These are phyloP conservation scores for Noctuana brunneofusca DNA, from an alignment of 2,888 invertebrate species.

Conservation along the genomic window DNA sequence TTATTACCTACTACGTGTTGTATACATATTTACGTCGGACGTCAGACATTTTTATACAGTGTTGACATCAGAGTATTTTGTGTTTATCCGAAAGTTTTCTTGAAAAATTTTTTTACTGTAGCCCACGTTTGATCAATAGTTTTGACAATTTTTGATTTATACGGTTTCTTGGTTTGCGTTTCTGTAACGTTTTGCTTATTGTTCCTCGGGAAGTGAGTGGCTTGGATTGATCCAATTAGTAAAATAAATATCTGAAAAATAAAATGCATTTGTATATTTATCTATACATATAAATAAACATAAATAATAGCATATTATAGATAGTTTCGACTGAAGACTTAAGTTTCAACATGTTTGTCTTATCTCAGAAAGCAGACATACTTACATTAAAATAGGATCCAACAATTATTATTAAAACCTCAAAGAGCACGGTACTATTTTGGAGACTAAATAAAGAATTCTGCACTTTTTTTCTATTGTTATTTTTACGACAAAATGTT, in stretches of 20 bases:
- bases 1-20: too few species aligned
- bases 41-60: neutral
- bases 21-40: neutral
- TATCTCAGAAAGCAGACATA: too few species aligned
- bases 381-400: too few species aligned
- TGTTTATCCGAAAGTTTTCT: neutral
- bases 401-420: too few species aligned
- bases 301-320: too few species aligned
- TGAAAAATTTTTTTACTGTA: neutral
- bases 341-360: too few species aligned
- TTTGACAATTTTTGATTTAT: neutral
- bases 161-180: neutral
- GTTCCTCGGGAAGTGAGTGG: neutral
- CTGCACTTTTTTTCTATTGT: too few species aligned
- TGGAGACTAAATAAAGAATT: neutral
- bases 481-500: too few species aligned
- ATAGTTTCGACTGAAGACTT: too few species aligned
- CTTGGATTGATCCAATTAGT: neutral
- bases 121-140: neutral
- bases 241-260: slow-evolving; percentile 1
- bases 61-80: neutral
- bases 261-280: too few species aligned
- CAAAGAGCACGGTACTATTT: too few species aligned
- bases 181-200: neutral
- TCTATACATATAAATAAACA: too few species aligned